phyloP scores from a whole-genome alignment of 2,888 invertebrate species.

The Neelides folsomi region DNA sequence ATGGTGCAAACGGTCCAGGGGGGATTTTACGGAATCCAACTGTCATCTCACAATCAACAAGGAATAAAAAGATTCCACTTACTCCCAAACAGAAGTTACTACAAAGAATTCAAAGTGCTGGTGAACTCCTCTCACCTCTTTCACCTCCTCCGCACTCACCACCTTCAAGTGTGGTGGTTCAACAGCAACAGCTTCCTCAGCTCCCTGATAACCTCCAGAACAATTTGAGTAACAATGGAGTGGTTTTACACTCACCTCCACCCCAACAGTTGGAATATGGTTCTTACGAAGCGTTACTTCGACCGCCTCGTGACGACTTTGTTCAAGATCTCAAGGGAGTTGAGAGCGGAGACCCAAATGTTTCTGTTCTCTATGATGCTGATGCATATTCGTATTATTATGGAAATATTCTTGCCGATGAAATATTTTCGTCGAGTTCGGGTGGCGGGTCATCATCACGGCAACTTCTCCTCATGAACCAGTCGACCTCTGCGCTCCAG shows the following conservation, averaged over 20 bases:
- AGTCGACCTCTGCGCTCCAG: conserved; percentile 7
- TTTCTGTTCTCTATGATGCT: conserved; percentile 25
- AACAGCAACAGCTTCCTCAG: conserved; percentile 5
- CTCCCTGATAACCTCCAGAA: background rate
- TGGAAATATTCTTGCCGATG: conserved; percentile 26
- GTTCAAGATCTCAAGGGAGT: conserved; percentile 17
- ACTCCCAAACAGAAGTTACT: conserved; percentile 32
- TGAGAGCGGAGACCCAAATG: conserved; percentile 16
- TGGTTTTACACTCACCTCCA: background rate
- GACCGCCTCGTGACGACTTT: conserved; percentile 21
- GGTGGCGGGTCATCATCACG: conserved; percentile 5
- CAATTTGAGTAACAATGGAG: conserved; percentile 3
- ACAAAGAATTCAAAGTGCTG: conserved; percentile 27
- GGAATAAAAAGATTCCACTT: conserved; percentile 25
- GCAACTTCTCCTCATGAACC: conserved; percentile 14
- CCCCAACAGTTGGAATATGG: conserved; percentile 12
- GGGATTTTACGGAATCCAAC: background rate
- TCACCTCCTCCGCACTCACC: conserved; percentile 10
- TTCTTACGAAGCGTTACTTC: conserved; percentile 18
- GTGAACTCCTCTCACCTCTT: conserved; percentile 12
- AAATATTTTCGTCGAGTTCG: conserved; percentile 16
- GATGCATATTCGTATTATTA: conserved; percentile 28
- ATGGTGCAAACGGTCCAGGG: background rate
- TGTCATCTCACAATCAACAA: background rate
- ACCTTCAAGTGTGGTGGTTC: no score